Evolutionary conservation across 1,140 invertebrate genomes (phyloP).

Genomic region (Pogonus chalceus): DNA sequence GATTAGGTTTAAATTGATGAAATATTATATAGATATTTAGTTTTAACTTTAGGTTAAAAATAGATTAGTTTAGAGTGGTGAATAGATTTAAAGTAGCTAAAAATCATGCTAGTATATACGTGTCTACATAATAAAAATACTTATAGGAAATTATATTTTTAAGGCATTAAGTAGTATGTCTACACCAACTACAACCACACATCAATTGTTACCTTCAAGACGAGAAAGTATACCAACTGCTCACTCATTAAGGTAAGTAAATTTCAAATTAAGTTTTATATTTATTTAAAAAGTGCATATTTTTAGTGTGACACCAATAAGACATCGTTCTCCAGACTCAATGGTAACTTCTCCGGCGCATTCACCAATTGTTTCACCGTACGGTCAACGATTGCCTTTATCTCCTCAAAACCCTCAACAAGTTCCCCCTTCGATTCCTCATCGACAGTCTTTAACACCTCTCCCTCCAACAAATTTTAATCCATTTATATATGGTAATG

Average conservation of each 20-base stretch:
- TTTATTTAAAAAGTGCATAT: background rate
- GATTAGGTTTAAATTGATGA: too few species aligned
- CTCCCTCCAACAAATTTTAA: slow-evolving; percentile 47
- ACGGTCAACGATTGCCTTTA: slow-evolving; percentile 21
- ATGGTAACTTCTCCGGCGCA: slow-evolving; percentile 25
- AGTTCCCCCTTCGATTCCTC: slow-evolving; percentile 11
- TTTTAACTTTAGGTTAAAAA: too few species aligned
- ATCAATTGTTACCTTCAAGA: slow-evolving; percentile 48
- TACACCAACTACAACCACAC: slow-evolving; percentile 41
- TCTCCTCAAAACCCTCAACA: slow-evolving; percentile 22
- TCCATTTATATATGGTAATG: slow-evolving; percentile 89
- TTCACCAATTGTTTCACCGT: slow-evolving; percentile 32
- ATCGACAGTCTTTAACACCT: slow-evolving; percentile 18
- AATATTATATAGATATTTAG: too few species aligned
- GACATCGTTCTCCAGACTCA: slow-evolving; percentile 23
- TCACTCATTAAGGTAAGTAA: slow-evolving; percentile 38
- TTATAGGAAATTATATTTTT: too few species aligned
- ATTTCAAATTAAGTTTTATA: slow-evolving; percentile 5
- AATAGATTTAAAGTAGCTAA: too few species aligned
- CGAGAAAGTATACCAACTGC: slow-evolving; percentile 51
- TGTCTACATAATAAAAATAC: too few species aligned
- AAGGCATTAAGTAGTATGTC: slow-evolving; percentile 62
- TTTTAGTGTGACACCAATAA: slow-evolving; percentile 12
- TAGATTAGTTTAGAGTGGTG: too few species aligned
- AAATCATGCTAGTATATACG: too few species aligned